Evolutionary conservation across 2,888 invertebrate genomes (phyloP).

Genomic region (Malthinus flaveolus): DNA sequence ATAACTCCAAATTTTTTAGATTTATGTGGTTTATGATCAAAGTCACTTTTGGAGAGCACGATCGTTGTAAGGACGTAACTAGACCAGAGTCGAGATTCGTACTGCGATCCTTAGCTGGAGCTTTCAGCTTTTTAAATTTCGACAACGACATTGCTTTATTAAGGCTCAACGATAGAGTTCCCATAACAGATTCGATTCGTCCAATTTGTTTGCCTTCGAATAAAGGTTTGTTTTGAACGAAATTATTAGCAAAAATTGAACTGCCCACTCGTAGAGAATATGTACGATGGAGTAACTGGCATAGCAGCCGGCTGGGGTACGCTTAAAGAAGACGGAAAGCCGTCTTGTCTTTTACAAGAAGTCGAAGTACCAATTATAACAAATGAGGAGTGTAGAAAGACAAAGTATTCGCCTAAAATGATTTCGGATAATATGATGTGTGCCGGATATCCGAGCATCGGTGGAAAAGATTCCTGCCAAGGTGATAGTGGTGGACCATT

Average conservation of each 20-base stretch:
- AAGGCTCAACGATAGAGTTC: constrained; percentile 78
- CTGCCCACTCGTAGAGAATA: constrained; percentile 60
- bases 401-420: constrained; percentile 81
- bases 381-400: constrained; percentile 73
- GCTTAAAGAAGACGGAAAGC: constrained; percentile 81
- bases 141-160: constrained; percentile 87
- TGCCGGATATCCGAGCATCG: constrained; percentile 73
- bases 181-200: constrained; percentile 75
- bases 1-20: constrained; percentile 52
- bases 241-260: too few relatives aligned
- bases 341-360: constrained; percentile 80
- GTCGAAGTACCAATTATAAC: constrained; percentile 78
- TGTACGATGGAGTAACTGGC: constrained; percentile 73
- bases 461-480: constrained; percentile 81
- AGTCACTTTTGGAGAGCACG: constrained; percentile 85
- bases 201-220: constrained; percentile 80
- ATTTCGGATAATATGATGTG: constrained; percentile 90
- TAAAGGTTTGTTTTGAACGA: constrained; percentile 40
- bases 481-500: constrained; percentile 84
- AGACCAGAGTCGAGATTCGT: constrained; percentile 81
- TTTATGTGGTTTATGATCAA: constrained; percentile 94
- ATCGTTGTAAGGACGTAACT: constrained; percentile 74
- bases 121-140: constrained; percentile 84
- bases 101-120: constrained; percentile 73
- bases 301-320: constrained; percentile 89